A percentile compares a stretch with the other conserved stretches of the same genome.
phyloP scores from a whole-genome alignment of 2,113 vertebrate species.

The Trogon melanurus region DNA sequence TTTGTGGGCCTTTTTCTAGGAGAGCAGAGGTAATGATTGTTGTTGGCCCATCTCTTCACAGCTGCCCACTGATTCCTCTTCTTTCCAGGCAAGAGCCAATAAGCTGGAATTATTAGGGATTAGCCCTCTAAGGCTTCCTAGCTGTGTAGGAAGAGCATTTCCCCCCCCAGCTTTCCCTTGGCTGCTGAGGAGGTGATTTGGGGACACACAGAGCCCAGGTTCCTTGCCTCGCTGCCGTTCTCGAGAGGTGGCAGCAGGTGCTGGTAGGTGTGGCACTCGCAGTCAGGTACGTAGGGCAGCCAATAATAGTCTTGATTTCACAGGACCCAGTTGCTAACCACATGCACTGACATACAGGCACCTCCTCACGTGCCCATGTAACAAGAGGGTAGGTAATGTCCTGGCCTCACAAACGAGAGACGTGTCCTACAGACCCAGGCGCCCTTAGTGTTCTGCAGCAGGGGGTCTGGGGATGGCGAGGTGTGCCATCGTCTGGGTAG shows the following conservation, averaged over 20 bases:
- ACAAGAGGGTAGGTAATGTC: neutral
- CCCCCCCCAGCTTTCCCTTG: neutral
- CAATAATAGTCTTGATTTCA: neutral
- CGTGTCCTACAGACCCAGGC: accelerated
- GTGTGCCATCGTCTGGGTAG: neutral
- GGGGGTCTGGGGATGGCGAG: neutral
- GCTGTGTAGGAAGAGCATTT: neutral
- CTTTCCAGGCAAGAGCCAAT: neutral
- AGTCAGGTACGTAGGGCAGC: neutral
- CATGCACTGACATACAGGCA: neutral
- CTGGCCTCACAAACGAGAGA: neutral
- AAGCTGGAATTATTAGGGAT: neutral
- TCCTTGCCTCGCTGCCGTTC: neutral
- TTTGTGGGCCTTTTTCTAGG: neutral
- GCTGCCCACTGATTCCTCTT: neutral
- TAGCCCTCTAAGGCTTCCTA: neutral
- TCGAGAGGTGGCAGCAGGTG: neutral
- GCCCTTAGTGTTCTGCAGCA: neutral
- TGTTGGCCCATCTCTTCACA: neutral
- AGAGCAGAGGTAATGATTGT: neutral
- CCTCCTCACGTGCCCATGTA: accelerated
- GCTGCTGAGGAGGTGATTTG: neutral
- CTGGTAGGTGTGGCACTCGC: neutral
- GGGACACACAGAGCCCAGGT: neutral
- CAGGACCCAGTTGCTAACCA: neutral